Base-by-base conservation (phyloP, 2,797 vertebrate genomes). In the Lycodopsis pacificus region DNA sequence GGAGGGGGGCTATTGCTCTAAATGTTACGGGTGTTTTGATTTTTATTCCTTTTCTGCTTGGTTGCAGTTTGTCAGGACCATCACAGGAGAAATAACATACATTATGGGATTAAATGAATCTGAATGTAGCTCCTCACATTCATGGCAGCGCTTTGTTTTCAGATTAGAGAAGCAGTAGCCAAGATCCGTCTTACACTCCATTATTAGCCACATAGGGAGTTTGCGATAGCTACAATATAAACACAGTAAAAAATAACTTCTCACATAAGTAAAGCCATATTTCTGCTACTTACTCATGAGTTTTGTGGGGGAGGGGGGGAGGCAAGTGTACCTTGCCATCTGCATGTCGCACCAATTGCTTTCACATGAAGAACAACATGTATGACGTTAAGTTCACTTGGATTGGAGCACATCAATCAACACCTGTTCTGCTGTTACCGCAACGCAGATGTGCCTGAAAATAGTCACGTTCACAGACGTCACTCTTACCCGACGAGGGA, bases 21-120 rank as follows among this genome's bases (percentile, higher is more conserved):
- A 40, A 84, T 85, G 76, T 68, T 63, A n/a, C 59, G 51, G 51
- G 34, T 48, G 81, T 79, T 89, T 85, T 81, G 64, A 82, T 79
- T 84, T 80, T 73, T 64, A 73, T 74, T 71, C 49, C 36, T 25
- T 77, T 78, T 83, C 82, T 77, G 81, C 84, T 79, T 27, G 70
- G 65, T 88, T 79, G 71, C 78, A 59, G 73, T 83, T 79, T 71
- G 57, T 80, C 76, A 78, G 46, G 34, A 40, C 38, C 46, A 34
- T 66, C 73, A 48, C 71, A 78, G 70, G 22, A 54, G 27, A 73
- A 81, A 42, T 36, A 78, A 62, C 61, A 68, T 61, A 59, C 53
- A 53, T 65, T 36, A 65, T 25, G 65, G 80, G 83, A 84, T 94
- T 89, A 91, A 53, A 25, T 53, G 85, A 89, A 92, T 88, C 90